A percentile compares a stretch with the other conserved stretches of the same genome.
These are phyloP conservation scores for Serranus cabrilla DNA, from an alignment of 2,797 vertebrate genomes.

Conservation along the genomic window DNA sequence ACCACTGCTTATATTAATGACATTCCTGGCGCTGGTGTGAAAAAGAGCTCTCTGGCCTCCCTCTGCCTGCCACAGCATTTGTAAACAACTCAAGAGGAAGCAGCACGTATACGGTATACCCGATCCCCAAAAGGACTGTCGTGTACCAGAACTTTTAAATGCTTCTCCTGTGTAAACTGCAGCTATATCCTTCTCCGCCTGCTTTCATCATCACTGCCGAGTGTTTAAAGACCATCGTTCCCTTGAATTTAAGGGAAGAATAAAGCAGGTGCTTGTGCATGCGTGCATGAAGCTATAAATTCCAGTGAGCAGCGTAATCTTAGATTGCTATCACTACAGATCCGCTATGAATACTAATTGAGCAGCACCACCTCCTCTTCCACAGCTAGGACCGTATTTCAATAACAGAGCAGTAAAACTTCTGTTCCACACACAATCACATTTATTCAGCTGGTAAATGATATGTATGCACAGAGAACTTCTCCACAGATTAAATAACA, in stretches of 20 bases:
- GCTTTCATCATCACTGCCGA: conserved; percentile 35
- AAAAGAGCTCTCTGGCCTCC: conserved; percentile 55
- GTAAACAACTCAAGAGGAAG: conserved; percentile 73
- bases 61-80: conserved; percentile 55
- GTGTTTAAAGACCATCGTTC: conserved; percentile 27
- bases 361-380: conserved; percentile 33
- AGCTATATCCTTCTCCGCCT: conserved; percentile 26
- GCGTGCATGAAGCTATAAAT: conserved; percentile 65
- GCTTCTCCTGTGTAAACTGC: conserved; percentile 19
- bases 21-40: conserved; percentile 76
- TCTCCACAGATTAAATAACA: conserved; percentile 19
- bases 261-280: conserved; percentile 55
- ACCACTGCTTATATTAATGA: conserved; percentile 73
- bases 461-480: conserved; percentile 11
- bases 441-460: conserved; percentile 53
- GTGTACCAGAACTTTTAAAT: conserved; percentile 33
- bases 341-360: conserved; percentile 68
- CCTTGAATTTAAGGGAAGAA: conserved; percentile 41
- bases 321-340: conserved; percentile 59
- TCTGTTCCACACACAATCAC: conserved; percentile 36
- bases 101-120: background rate
- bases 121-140: background rate
- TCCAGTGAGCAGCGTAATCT: conserved; percentile 63
- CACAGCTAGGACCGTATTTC: conserved; percentile 45
- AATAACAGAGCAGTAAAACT: conserved; percentile 59